A percentile compares a stretch with the other conserved stretches of the same genome.
Evolutionary conservation across 2,888 invertebrate species (phyloP).

Genomic region (Carterocephalus palaemon): DNA sequence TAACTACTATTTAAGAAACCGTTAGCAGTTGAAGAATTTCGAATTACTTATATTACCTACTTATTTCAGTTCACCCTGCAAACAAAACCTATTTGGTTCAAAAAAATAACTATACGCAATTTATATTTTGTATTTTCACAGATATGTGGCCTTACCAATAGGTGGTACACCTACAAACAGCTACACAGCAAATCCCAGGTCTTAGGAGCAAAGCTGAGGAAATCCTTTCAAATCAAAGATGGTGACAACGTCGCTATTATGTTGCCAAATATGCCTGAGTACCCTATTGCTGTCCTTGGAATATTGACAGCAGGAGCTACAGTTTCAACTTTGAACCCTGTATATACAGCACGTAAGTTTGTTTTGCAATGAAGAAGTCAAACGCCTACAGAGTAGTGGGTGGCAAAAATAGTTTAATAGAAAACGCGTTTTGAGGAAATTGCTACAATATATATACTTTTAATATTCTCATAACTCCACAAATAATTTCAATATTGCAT

Average conservation of each 20-base stretch:
- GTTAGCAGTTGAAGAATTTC: no score
- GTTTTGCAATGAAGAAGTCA: slow-evolving; percentile 4
- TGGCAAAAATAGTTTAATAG: no score
- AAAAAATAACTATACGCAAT: no score
- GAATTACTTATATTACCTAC: no score
- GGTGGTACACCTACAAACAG: slow-evolving; percentile 37
- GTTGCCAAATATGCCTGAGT: slow-evolving; percentile 84
- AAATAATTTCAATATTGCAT: no score
- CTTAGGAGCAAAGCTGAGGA: slow-evolving; percentile 77
- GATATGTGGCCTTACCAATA: slow-evolving; percentile 39
- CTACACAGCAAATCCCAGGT: slow-evolving; percentile 74
- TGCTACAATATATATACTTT: no score
- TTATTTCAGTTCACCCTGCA: no score
- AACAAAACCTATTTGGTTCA: no score
- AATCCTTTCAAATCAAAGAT: slow-evolving; percentile 75
- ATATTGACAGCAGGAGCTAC: slow-evolving; percentile 79
- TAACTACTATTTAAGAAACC: no score
- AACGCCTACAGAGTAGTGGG: no score
- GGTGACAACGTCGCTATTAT: slow-evolving; percentile 81
- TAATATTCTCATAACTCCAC: no score
- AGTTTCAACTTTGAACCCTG: slow-evolving; percentile 82
- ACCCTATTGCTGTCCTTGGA: slow-evolving; percentile 78
- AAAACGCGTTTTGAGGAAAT: no score
- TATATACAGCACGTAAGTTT: slow-evolving; percentile 76
- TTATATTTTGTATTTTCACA: slow-evolving; percentile 11